Evolutionary conservation across 2,888 invertebrate species (phyloP), one percentile per base, ranked within the genome.

Genomic region (Craniophora ligustri): DNA sequence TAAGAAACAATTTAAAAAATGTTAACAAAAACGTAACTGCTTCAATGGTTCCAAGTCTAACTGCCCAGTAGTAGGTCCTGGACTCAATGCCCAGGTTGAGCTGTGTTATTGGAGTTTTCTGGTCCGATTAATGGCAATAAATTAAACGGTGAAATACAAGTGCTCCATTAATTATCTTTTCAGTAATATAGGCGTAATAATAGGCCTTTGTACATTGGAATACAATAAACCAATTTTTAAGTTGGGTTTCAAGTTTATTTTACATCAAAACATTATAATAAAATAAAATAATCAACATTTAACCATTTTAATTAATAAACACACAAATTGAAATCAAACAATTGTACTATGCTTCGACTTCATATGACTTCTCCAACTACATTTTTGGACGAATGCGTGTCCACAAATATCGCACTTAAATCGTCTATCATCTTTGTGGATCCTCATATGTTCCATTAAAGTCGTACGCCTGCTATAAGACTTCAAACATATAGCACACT

Each of bases 401-500:
- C 77, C 78, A 39, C 81, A 81, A 10, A 48, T 61, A 1, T 65
- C 59, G 14, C 81, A 81, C 10, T 72, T 72, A 36, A 73, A 81
- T 40, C 75, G 57, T 15, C 72, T 76, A 16, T 79, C 79, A 34
- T 84, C 72, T 3, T 70, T 65, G 35, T 85, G 86, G 15, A 82
- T 85, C 8, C 79, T 62, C 72, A 80, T 74, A 38, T 86, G 86
- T 11, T 77, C 75, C n/a, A 45, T 69, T 3, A 86, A 49, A 0
- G 78, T 78, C 13, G 72, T 74, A 39, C 74, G 55, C 11, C 80
- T 64, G 2, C 71, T 71, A 53, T 76, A 86, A 0, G 68, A 55
- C 51, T 89, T 91, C 0, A 77, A 60, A 49, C 93, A 93, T 0
- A 88, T 66, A 2, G 76, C 72, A 50, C 92, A 93, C 19, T 82